phyloP scores from a whole-genome alignment of 2,888 invertebrate genomes.

The Thymelicus acteon region DNA sequence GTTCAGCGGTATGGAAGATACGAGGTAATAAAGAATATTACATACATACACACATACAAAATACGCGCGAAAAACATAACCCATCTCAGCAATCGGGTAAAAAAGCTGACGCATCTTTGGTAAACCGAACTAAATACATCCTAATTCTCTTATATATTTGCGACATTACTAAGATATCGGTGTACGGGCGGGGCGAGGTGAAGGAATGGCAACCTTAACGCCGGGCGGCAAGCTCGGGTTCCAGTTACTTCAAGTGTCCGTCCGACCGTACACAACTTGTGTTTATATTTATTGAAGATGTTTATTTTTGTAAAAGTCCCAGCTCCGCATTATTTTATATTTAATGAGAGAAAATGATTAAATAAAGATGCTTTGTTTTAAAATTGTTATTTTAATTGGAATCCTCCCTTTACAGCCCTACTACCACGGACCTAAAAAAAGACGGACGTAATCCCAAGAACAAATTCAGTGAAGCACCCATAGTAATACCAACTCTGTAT shows the following conservation, averaged over 20 bases:
- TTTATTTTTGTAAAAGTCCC: constrained; percentile 79
- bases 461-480: no score
- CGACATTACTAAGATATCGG: constrained; percentile 15
- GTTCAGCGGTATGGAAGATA: no score
- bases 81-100: no score
- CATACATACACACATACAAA: no score
- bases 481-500: no score
- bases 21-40: no score
- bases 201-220: not conserved
- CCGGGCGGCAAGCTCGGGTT: not conserved
- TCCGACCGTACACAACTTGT: constrained; percentile 37
- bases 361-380: constrained; percentile 78
- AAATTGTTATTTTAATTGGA: constrained; percentile 44
- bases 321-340: constrained; percentile 66
- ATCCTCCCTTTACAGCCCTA: no score
- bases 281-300: constrained; percentile 78
- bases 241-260: constrained; percentile 4
- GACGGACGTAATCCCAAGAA: no score
- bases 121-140: no score
- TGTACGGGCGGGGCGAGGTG: constrained; percentile 14
- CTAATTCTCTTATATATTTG: constrained; percentile 29
- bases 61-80: no score
- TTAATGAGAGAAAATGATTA: constrained; percentile 63
- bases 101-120: no score
- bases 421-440: no score